A percentile compares a stretch with the other conserved stretches of the same genome.
phyloP scores from a whole-genome alignment of 23 tunicate genomes.

The Styela plicata region DNA sequence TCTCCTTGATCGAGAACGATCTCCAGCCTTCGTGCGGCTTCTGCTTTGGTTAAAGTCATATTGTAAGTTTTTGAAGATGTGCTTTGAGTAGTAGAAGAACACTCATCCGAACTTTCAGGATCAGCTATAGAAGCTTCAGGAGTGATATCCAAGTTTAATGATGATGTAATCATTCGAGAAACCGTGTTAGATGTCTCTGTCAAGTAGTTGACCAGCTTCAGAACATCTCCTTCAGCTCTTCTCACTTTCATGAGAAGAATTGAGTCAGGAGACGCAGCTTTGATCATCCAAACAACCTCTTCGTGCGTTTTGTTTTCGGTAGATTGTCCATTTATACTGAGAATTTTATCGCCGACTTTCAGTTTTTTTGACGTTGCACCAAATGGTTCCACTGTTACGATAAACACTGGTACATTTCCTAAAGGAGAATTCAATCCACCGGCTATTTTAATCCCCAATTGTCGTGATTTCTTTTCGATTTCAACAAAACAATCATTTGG shows the following conservation, averaged over 20 bases:
- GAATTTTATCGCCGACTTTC: slow-evolving; percentile 37
- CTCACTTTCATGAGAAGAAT: slow-evolving; percentile 70
- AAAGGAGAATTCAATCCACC: slow-evolving; percentile 40
- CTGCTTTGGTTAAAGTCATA: slow-evolving; percentile 6
- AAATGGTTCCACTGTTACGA: slow-evolving; percentile 29
- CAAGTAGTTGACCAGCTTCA: slow-evolving; percentile 56
- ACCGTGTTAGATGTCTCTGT: slow-evolving; percentile 37
- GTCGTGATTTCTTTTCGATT: slow-evolving; percentile 26
- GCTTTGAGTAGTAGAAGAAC: slow-evolving; percentile 8
- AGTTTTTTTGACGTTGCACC: slow-evolving; percentile 38
- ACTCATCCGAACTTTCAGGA: slow-evolving; percentile 14
- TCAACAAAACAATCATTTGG: slow-evolving; percentile 29
- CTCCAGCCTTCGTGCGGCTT: slow-evolving; percentile 9
- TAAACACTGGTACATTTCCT: slow-evolving; percentile 45
- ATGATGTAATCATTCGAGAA: slow-evolving; percentile 13
- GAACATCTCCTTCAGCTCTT: slow-evolving; percentile 60
- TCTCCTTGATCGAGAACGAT: slow-evolving; percentile 30
- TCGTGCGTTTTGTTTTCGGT: slow-evolving; percentile 39
- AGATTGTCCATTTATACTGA: slow-evolving; percentile 45
- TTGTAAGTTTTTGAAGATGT: background rate
- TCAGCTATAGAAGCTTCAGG: slow-evolving; percentile 5
- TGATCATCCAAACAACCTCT: slow-evolving; percentile 42
- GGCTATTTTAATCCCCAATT: slow-evolving; percentile 43
- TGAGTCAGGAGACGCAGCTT: slow-evolving; percentile 48
- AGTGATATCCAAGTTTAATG: background rate